Conservation (phyloP, 2,113 vertebrate genomes). For the Bubo bubo region DNA sequence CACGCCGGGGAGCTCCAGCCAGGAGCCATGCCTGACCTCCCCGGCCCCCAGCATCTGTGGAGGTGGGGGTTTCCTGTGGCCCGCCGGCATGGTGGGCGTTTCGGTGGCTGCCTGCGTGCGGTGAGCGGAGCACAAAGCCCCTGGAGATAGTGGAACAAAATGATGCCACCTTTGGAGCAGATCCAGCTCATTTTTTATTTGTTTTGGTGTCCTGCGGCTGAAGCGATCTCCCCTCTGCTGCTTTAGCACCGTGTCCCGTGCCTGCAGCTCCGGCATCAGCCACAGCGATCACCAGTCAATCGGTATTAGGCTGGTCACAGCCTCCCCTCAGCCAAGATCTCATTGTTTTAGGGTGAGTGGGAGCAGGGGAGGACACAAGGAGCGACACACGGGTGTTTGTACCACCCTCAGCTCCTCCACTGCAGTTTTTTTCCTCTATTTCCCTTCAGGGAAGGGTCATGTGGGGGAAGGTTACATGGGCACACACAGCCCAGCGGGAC, state of each 20-base stretch:
- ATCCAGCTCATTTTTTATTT: background rate
- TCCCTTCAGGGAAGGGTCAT: background rate
- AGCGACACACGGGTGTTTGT: background rate
- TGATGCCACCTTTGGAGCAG: background rate
- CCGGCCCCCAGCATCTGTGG: slow-evolving; percentile 5
- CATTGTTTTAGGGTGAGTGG: accelerated
- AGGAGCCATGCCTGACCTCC: slow-evolving; percentile 70
- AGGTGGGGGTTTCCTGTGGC: slow-evolving; percentile 19
- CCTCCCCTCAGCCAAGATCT: background rate
- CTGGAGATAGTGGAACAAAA: background rate
- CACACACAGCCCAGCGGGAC: background rate
- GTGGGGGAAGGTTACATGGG: background rate
- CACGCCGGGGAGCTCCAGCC: slow-evolving; percentile 47
- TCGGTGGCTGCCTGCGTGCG: background rate
- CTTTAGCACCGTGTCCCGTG: background rate
- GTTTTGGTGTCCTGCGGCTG: background rate
- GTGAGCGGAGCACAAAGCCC: background rate
- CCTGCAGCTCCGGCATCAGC: background rate
- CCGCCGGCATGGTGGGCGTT: background rate
- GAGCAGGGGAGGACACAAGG: accelerated
- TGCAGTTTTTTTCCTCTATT: accelerated
- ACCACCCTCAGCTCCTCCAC: background rate
- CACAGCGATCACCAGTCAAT: background rate
- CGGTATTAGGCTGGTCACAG: background rate
- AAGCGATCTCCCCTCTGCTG: background rate